Base-by-base conservation (phyloP, 2,888 invertebrate genomes). In the Spialia ferax region DNA sequence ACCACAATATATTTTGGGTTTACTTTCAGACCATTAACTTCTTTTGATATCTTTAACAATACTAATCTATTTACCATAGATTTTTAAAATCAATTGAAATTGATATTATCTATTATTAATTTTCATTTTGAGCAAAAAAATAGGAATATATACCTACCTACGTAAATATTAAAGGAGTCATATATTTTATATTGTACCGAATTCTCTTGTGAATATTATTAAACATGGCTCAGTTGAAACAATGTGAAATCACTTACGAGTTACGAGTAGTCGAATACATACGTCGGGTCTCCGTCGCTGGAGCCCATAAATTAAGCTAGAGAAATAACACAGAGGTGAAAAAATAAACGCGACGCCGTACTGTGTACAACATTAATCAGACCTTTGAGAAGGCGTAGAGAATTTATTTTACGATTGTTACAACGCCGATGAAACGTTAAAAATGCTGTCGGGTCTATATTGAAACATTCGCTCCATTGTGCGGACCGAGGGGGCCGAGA, bases 401-500 rank as follows among this genome's bases (percentile, higher is more conserved):
- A 91, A 93, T 93, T 92, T 93, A 91, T 93, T 93, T 91, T 87
- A 93, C 92, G 92, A 92, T 92, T 92, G 92, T 93, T 89, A 89
- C 90, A 91, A 81, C 84, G 85, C 81, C 92, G 92, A 91, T 89
- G 93, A 93, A 93, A 92, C 92, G 89, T 91, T 92, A 91, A 92
- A 93, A 93, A 93, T 90, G 89, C 90, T 91, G 91, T 92, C 88
- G 89, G 85, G 79, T 86, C 81, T 90, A 89, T 91, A 91, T 91
- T 91, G 91, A 92, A 92, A 92, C 92, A 91, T 92, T 91, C 86
- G 86, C 87, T 76, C 91, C 86, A 93, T 93, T 93, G 93, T 93
- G 92, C 86, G 78, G 82, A 79, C 79, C 82, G 93, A n/a, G n/a
- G n/a, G n/a, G n/a, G n/a, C n/a, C n/a, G n/a, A n/a, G n/a, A n/a